Percentiles rank a stretch among this genome's conserved stretches.
Conservation (phyloP, 2,113 vertebrate species). For the Platycercus adscitus region DNA sequence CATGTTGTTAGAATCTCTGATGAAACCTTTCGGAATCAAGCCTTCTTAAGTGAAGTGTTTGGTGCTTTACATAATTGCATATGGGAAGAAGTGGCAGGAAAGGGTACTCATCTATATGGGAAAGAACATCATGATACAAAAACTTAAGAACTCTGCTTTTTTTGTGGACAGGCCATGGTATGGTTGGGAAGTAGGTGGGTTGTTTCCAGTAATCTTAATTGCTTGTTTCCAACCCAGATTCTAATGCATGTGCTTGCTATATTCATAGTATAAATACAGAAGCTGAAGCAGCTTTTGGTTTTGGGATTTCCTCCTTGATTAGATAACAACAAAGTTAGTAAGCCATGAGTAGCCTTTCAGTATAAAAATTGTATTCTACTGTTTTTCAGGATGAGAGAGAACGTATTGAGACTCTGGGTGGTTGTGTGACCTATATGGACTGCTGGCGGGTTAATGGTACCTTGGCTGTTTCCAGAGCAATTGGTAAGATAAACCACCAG, state of each 20-base stretch:
- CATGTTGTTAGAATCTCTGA: background rate
- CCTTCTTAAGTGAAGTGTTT: background rate
- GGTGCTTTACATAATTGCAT: background rate
- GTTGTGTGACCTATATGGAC: slow-evolving; percentile 91
- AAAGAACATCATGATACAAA: background rate
- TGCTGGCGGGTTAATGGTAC: slow-evolving; percentile 98
- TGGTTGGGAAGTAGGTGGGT: background rate
- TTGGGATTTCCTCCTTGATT: background rate
- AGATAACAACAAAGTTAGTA: background rate
- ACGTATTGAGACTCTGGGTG: slow-evolving; percentile 91
- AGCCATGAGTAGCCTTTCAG: background rate
- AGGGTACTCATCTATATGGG: background rate
- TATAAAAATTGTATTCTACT: background rate
- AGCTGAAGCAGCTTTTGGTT: background rate
- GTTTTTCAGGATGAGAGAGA: slow-evolving; percentile 87
- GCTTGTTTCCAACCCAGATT: background rate
- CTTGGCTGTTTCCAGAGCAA: slow-evolving; percentile 95
- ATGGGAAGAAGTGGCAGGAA: background rate
- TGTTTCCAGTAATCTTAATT: background rate
- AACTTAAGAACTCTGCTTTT: background rate
- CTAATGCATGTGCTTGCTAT: background rate
- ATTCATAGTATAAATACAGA: background rate
- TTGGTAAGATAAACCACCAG: slow-evolving; percentile 79
- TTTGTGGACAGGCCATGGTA: background rate
- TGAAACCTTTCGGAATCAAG: background rate